Percentiles rank a stretch among this genome's conserved stretches.
Conservation (phyloP, 2,888 invertebrate species). For the Noctua comes region DNA sequence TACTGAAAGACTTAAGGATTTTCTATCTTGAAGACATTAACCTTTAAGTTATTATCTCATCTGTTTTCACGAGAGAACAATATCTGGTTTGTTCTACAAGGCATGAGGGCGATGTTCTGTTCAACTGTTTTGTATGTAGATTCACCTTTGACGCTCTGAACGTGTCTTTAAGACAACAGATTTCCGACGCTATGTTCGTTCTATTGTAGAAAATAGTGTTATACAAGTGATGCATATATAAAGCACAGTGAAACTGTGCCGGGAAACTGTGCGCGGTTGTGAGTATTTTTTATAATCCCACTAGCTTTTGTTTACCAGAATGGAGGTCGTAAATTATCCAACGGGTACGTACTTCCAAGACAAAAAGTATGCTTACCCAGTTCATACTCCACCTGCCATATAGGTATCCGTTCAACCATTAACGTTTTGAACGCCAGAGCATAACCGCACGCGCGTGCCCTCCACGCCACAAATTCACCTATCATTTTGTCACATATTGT, state of each 20-base stretch:
- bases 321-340: background rate
- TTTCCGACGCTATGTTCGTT: background rate
- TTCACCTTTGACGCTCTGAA: slow-evolving; percentile 13
- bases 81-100: slow-evolving; percentile 1
- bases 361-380: background rate
- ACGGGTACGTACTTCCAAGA: background rate
- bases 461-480: too few relatives aligned
- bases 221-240: background rate
- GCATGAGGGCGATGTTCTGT: background rate
- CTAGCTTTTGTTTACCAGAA: background rate
- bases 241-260: background rate
- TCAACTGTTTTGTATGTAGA: slow-evolving; percentile 29
- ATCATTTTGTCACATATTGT: too few relatives aligned
- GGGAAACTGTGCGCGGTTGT: background rate
- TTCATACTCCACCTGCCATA: background rate
- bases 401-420: background rate
- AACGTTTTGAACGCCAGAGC: too few relatives aligned
- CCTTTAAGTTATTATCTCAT: background rate
- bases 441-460: too few relatives aligned
- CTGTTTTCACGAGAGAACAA: background rate
- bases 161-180: background rate
- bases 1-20: slow-evolving; percentile 2
- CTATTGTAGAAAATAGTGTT: slow-evolving; percentile 18
- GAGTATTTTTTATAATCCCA: background rate
- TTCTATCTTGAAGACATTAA: background rate